Percentiles rank a stretch among this genome's conserved stretches.
Evolutionary conservation across 2,797 vertebrate species (phyloP).

Genomic region (Betta splendens): DNA sequence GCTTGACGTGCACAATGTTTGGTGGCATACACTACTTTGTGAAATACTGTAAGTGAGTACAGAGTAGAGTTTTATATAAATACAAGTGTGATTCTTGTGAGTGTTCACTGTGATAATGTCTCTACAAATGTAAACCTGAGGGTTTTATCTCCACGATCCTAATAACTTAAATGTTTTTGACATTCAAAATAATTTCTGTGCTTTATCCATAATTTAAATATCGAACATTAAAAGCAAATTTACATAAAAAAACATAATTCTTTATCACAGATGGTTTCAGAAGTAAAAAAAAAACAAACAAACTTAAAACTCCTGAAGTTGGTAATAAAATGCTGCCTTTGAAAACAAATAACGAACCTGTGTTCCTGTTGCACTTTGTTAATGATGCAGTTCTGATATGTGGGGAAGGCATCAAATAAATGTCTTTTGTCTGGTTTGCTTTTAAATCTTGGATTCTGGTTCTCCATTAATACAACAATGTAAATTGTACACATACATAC

Average conservation of each 20-base stretch:
- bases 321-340: slow-evolving; percentile 9
- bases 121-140: slow-evolving; percentile 33
- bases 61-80: slow-evolving; percentile 48
- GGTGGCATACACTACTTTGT: slow-evolving; percentile 51
- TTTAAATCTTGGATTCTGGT: no score
- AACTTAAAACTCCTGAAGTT: no score
- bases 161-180: no score
- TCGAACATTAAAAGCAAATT: no score
- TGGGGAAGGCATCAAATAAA: not conserved
- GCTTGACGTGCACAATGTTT: slow-evolving; percentile 52
- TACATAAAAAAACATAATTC: no score
- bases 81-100: slow-evolving; percentile 65
- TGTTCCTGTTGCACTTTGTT: slow-evolving; percentile 1
- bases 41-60: slow-evolving; percentile 44
- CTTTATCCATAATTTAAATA: not conserved
- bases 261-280: no score
- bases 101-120: slow-evolving; percentile 78
- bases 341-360: not conserved
- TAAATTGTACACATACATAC: no score
- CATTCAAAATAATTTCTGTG: no score
- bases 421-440: no score
- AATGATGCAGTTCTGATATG: slow-evolving; percentile 4
- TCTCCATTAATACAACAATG: no score
- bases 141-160: no score
- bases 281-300: no score